Evolutionary conservation across 2,113 vertebrate genomes (phyloP), one percentile per base, ranked within the genome.

Genomic region (Xiphophorus hellerii): DNA sequence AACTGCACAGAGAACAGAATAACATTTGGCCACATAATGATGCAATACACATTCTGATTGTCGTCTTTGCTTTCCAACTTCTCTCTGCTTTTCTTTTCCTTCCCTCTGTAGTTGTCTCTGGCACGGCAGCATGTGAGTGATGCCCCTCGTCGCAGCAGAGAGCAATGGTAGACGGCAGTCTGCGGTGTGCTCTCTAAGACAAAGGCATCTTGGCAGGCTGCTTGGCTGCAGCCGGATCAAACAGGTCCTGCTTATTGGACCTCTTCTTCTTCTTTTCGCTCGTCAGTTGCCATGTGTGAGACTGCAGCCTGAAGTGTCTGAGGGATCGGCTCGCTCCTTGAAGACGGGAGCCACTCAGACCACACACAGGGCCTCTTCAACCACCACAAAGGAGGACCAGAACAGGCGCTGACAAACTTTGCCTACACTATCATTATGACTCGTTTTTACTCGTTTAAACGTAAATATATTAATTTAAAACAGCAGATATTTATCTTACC

Each of bases 181-280:
- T 92, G 91, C 74, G 87, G 86, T 90, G 87, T 92, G 89, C 84
- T 88, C 78, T 54, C 84, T 65, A 66, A 91, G 86, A 95, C 93
- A 94, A 94, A 93, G 85, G 77, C 82, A 82, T 88, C 89, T 93
- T 93, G 93, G 92, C 92, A 89, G 84, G 87, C 90, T 84, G 83
- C 82, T 87, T 86, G 48, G 87, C 73, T 82, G 87, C 80, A 84
- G 90, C 78, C 78, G 79, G 87, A 93, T 93, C 92, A 94, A 93
- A 94, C 91, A 68, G 81, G 64, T 82, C 84, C 76, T 90, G 89
- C 89, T 94, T 92, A 92, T 90, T 93, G 90, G 91, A 91, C 80
- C 88, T 84, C 84, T 83, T 77, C 72, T 83, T 77, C 72, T 76
- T 87, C 86, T 88, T 74, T 89, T 82, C 20, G 80, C 82, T 91